Base-by-base conservation (phyloP, 2,113 vertebrate genomes). In the Alligator mississippiensis region DNA sequence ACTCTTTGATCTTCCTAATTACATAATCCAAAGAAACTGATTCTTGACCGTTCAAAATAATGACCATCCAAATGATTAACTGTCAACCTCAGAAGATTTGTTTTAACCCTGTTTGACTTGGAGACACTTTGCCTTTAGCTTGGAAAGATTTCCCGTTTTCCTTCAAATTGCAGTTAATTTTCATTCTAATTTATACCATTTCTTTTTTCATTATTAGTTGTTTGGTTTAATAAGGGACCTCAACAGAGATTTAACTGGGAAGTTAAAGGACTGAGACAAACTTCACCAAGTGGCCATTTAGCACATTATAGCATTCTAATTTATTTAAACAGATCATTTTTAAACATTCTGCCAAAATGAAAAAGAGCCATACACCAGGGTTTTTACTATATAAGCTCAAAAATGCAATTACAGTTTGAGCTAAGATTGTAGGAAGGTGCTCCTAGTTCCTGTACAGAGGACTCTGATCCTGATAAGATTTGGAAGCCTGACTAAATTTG, bases 1-100 rank as follows among this genome's bases (percentile, higher is more conserved):
- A 79, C 90, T 12, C 93, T 92, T 87, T 95, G 91, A 93, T 93
- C 93, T 84, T 83, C 88, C 76, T 96, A 93, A 97, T 97, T 94
- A 93, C 80, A 92, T 96, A 96, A 96, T 93, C 95, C 88, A 76
- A 27, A 82, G 92, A 90, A 97, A 96, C 94, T 90, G 0, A 91
- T 94, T 95, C 93, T 58, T 95, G 95, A 87, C 90, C 91, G 89
- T 79, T 87, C 80, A 57, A 68, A 80, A 82, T 85, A 85, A 47
- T 47, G 74, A 93, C 87, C 47, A 82, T 93, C 79, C 74, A 90
- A 92, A 93, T 88, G 82, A 94, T 92, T 95, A 66, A 24, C 2
- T 80, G 77, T 80, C 88, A 27, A 55, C 92, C 70, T 60, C 21
- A 83, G 82, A 82, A 92, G 88, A 70, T 62, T 90, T 96, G 28